Percentiles rank a stretch among this genome's conserved stretches.
Evolutionary conservation across 2,113 vertebrate genomes (phyloP).

Genomic region (Steatornis caripensis): DNA sequence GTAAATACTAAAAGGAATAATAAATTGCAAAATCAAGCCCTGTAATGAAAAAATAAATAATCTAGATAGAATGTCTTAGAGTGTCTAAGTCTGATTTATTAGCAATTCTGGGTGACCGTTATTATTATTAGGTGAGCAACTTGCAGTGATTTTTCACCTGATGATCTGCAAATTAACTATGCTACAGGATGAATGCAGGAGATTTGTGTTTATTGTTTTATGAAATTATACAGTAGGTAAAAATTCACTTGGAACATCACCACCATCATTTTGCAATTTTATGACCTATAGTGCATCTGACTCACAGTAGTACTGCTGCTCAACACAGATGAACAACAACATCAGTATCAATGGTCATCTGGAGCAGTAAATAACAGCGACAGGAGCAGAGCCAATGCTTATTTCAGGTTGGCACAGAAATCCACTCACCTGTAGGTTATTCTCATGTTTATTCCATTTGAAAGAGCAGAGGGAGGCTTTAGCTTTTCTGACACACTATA

Average conservation of each 20-base stretch:
- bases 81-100: conserved; percentile 46
- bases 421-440: conserved; percentile 24
- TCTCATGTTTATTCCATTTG: conserved; percentile 27
- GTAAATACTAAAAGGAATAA: conserved; percentile 47
- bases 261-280: conserved; percentile 21
- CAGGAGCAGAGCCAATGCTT: neutral
- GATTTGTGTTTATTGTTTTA: conserved; percentile 63
- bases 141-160: conserved; percentile 48
- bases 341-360: conserved; percentile 25
- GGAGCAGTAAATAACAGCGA: neutral
- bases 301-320: neutral
- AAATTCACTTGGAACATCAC: conserved; percentile 39
- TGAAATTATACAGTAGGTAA: conserved; percentile 44
- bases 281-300: conserved; percentile 8
- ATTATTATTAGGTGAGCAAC: conserved; percentile 45
- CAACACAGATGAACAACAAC: conserved; percentile 36
- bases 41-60: conserved; percentile 64
- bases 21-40: conserved; percentile 41
- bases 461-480: neutral
- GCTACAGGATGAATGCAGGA: neutral
- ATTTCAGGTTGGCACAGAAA: conserved; percentile 4
- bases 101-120: conserved; percentile 10
- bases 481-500: neutral
- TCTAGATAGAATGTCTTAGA: conserved; percentile 11
- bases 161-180: conserved; percentile 44